These are phyloP conservation scores for Deroplatys truncata DNA, from an alignment of 2,888 invertebrate genomes.

Conservation along the genomic window DNA sequence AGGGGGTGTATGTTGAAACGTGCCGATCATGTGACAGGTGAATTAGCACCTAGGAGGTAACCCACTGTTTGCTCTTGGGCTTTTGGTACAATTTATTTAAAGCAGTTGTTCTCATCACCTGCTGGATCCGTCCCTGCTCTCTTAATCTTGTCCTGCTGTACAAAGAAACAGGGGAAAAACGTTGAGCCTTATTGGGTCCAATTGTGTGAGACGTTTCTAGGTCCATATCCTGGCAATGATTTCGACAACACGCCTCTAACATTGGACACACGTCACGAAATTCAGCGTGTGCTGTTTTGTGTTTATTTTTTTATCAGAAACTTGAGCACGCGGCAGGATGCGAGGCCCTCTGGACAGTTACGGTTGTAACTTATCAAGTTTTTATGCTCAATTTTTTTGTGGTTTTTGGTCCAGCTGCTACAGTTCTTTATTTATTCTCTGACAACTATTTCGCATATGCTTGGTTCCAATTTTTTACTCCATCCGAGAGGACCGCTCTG, in stretches of 20 bases:
- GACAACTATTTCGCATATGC: background rate
- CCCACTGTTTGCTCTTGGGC: background rate
- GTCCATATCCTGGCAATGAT: background rate
- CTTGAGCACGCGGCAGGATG: background rate
- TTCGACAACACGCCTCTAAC: background rate
- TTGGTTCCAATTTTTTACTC: background rate
- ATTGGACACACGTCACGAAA: background rate
- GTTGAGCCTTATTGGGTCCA: background rate
- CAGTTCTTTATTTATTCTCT: background rate
- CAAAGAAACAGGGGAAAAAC: background rate
- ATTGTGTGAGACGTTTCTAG: background rate
- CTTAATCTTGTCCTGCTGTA: too few species aligned
- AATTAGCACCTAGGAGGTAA: background rate
- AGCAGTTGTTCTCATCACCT: background rate
- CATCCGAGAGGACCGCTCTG: background rate
- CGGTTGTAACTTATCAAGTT: background rate
- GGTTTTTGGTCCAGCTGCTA: background rate
- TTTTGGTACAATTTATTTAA: background rate
- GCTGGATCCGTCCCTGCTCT: too few species aligned
- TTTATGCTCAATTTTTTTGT: background rate
- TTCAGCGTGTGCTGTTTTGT: background rate
- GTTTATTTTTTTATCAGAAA: background rate
- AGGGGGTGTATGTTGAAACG: too few species aligned
- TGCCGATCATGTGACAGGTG: background rate
- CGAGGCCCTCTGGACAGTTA: background rate